phyloP scores from a whole-genome alignment of 2,797 vertebrate species.

The Dipus sagitta region DNA sequence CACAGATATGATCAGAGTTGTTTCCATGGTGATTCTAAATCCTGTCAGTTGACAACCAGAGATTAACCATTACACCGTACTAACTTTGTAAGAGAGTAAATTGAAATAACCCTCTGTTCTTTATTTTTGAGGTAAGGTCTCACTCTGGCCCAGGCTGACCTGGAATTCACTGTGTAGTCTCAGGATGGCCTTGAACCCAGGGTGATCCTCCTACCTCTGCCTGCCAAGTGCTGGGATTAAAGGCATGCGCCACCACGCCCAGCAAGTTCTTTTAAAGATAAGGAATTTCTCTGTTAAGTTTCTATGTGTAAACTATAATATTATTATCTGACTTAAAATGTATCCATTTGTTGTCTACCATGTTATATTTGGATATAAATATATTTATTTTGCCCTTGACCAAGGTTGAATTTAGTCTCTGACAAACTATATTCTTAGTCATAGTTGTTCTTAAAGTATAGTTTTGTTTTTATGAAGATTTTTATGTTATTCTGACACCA shows the following conservation, averaged over 20 bases:
- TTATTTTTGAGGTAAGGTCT: not conserved
- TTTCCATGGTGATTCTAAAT: too few relatives aligned
- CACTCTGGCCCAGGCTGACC: too few relatives aligned
- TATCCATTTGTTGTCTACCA: constrained; percentile 2
- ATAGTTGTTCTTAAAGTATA: constrained; percentile 16
- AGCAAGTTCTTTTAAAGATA: too few relatives aligned
- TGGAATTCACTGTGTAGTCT: too few relatives aligned
- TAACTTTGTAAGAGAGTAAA: constrained; percentile 19
- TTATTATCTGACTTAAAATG: constrained; percentile 14
- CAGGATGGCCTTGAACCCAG: too few relatives aligned
- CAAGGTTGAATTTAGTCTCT: constrained; percentile 50
- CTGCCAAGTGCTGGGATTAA: too few relatives aligned
- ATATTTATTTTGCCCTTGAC: constrained; percentile 47
- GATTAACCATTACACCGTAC: too few relatives aligned
- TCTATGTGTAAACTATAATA: not conserved
- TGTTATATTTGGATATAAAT: constrained; percentile 43
- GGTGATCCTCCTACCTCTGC: too few relatives aligned
- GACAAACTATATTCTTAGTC: not conserved
- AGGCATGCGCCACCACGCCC: too few relatives aligned
- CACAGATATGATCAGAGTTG: too few relatives aligned
- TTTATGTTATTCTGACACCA: constrained; percentile 28
- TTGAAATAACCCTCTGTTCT: not conserved
- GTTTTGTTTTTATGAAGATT: constrained; percentile 26
- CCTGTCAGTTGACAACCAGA: too few relatives aligned
- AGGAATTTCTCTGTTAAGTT: constrained; percentile 9